Percentiles rank a stretch among this genome's conserved stretches.
Evolutionary conservation across 1,140 invertebrate species (phyloP).

Genomic region (Leptopilina clavipes): DNA sequence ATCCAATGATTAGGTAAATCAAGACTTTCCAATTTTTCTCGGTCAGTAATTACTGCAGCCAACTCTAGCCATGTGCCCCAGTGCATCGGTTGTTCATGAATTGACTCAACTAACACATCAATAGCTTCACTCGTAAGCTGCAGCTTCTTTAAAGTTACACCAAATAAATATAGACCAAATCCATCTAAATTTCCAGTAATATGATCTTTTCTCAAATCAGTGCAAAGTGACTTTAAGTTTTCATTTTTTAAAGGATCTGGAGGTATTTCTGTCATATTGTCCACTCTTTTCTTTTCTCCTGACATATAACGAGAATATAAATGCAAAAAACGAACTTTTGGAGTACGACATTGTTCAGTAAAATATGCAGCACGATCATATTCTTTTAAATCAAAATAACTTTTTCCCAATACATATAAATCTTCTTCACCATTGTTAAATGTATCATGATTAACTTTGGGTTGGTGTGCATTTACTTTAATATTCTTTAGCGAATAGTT

Average conservation of each 20-base stretch:
- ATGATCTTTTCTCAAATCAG: constrained; percentile 78
- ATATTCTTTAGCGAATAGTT: constrained; percentile 84
- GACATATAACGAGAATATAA: constrained; percentile 92
- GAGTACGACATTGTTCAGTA: constrained; percentile 80
- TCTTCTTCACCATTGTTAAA: constrained; percentile 76
- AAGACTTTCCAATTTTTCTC: constrained; percentile 80
- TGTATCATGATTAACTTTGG: constrained; percentile 65
- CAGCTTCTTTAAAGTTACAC: constrained; percentile 91
- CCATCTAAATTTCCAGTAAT: constrained; percentile 84
- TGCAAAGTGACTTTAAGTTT: constrained; percentile 76
- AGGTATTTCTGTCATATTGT: constrained; percentile 86
- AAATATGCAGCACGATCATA: constrained; percentile 93
- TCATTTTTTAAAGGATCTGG: constrained; percentile 79
- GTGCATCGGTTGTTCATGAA: constrained; percentile 86
- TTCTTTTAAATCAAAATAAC: constrained; percentile 94
- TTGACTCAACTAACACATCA: constrained; percentile 86
- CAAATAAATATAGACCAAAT: constrained; percentile 92
- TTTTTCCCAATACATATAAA: constrained; percentile 88
- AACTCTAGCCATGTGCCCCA: constrained; percentile 97
- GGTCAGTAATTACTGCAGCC: constrained; percentile 88
- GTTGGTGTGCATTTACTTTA: constrained; percentile 73
- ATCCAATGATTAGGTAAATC: constrained; percentile 94
- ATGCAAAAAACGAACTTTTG: constrained; percentile 86
- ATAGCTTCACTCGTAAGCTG: constrained; percentile 85
- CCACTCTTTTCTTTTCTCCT: constrained; percentile 90